Percentiles rank a stretch among this genome's conserved stretches.
Conservation (phyloP, 1,140 invertebrate genomes). For the Drosophila setifemur region DNA sequence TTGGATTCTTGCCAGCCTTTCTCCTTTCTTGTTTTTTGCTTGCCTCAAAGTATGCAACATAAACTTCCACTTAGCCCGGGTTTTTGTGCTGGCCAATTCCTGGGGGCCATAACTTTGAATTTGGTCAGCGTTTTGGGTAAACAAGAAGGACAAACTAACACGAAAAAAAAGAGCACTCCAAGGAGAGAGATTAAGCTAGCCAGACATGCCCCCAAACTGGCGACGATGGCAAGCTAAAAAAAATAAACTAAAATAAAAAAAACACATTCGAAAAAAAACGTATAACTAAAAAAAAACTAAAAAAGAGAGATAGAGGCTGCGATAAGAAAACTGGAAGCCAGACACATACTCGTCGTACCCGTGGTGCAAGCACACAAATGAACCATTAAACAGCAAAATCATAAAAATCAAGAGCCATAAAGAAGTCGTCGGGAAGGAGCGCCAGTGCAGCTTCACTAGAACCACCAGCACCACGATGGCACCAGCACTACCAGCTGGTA, state of each 20-base stretch:
- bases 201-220: conserved; percentile 16
- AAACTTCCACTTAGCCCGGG: conserved; percentile 9
- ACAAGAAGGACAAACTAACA: conserved; percentile 18
- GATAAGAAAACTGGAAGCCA: conserved; percentile 75
- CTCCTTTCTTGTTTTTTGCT: background rate
- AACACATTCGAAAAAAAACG: no score
- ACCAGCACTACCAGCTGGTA: background rate
- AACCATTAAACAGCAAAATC: conserved; percentile 80
- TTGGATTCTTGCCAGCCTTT: background rate
- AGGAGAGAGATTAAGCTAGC: conserved; percentile 45
- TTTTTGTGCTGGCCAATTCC: conserved; percentile 9
- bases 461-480: conserved; percentile 10
- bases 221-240: conserved; percentile 33
- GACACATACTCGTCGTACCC: conserved; percentile 23
- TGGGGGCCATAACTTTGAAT: conserved; percentile 27
- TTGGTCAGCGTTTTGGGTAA: conserved; percentile 38
- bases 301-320: conserved; percentile 58
- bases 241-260: conserved; percentile 1
- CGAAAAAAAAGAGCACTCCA: conserved; percentile 35
- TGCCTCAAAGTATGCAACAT: conserved; percentile 59
- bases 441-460: conserved; percentile 31
- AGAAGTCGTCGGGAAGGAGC: conserved; percentile 74
- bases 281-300: conserved; percentile 10
- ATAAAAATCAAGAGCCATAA: conserved; percentile 82
- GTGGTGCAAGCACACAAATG: conserved; percentile 61